phyloP scores from a whole-genome alignment of 2,113 vertebrate genomes.

The Serilophus lunatus region DNA sequence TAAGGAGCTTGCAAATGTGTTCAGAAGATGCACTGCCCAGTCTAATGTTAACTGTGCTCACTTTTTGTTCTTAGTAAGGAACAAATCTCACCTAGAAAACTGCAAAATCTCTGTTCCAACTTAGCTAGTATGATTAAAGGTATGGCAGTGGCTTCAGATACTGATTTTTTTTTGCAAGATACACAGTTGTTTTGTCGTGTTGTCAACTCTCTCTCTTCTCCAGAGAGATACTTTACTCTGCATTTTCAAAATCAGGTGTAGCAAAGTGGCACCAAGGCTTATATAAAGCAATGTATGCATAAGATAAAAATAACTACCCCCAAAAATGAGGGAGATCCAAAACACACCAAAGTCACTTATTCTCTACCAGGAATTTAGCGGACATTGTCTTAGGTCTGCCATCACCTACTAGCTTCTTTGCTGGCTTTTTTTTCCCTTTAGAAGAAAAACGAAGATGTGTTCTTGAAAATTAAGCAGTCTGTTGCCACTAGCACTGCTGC shows the following conservation, averaged over 20 bases:
- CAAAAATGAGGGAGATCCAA: neutral
- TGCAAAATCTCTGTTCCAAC: neutral
- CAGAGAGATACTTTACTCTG: neutral
- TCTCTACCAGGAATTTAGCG: neutral
- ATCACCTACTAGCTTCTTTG: neutral
- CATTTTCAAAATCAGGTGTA: neutral
- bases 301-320: neutral
- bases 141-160: neutral
- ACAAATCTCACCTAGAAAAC: neutral
- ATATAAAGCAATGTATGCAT: accelerated
- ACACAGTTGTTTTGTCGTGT: neutral
- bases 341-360: neutral
- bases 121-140: neutral
- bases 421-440: neutral
- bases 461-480: neutral
- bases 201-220: neutral
- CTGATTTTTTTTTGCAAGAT: neutral
- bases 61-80: neutral
- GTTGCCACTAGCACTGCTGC: accelerated
- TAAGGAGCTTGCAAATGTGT: neutral
- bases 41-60: neutral
- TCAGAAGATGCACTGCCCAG: neutral
- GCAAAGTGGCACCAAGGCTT: neutral
- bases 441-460: neutral
- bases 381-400: neutral